Conservation (phyloP, 2,797 vertebrate species). For the Sphenodon punctatus region DNA sequence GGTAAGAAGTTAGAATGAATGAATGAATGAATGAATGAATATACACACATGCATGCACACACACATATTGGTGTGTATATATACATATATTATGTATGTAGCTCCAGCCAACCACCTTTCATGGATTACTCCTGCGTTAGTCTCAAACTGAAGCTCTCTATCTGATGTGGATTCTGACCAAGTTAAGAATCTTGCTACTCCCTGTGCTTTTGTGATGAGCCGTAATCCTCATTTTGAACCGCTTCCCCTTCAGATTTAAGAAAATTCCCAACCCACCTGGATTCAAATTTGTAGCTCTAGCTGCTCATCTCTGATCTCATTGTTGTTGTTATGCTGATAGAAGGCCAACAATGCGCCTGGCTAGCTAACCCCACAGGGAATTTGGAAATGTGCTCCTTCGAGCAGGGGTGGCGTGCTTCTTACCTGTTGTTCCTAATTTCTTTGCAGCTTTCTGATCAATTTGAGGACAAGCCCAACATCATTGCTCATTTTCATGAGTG, state of each 20-base stretch:
- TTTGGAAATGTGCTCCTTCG: not conserved
- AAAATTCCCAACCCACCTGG: not conserved
- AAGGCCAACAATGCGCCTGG: too few species aligned
- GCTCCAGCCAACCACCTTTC: too few species aligned
- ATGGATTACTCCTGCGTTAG: too few species aligned
- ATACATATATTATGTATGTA: too few species aligned
- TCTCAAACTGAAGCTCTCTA: not conserved
- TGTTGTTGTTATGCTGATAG: not conserved
- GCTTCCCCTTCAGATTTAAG: not conserved
- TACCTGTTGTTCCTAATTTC: not conserved
- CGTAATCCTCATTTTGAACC: not conserved
- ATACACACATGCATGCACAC: too few species aligned
- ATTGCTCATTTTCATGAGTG: constrained; percentile 95
- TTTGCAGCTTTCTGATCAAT: constrained; percentile 83
- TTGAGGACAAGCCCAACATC: constrained; percentile 81
- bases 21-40: too few species aligned
- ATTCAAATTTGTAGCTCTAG: not conserved
- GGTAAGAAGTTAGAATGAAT: too few species aligned
- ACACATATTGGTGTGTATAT: too few species aligned
- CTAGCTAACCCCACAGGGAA: too few species aligned
- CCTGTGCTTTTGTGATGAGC: not conserved
- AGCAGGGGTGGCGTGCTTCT: not conserved
- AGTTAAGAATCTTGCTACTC: not conserved
- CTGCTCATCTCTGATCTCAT: not conserved
- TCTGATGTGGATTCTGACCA: not conserved